These are phyloP conservation scores for Pollicipes pollicipes DNA, from an alignment of 1,140 invertebrate species.

Conservation along the genomic window DNA sequence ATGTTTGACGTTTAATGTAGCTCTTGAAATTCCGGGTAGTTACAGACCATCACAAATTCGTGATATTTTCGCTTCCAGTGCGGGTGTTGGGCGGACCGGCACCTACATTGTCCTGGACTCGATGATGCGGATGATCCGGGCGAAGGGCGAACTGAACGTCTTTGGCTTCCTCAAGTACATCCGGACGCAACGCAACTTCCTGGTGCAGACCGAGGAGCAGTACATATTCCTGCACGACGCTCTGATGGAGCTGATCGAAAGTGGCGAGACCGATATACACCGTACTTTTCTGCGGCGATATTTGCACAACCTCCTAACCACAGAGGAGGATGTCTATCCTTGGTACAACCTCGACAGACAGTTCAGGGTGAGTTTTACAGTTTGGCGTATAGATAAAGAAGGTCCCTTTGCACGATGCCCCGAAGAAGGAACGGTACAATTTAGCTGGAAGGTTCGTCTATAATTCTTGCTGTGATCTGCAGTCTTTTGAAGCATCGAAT, in stretches of 20 bases:
- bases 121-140: conserved; percentile 80
- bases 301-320: conserved; percentile 38
- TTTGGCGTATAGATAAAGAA: too few relatives aligned
- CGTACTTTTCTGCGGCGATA: conserved; percentile 42
- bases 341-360: conserved; percentile 53
- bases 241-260: conserved; percentile 78
- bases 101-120: conserved; percentile 87
- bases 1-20: too few relatives aligned
- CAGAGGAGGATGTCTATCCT: conserved; percentile 29
- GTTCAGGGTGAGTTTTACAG: conserved; percentile 47
- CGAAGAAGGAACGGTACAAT: too few relatives aligned
- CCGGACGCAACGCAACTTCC: conserved; percentile 39
- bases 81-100: conserved; percentile 92
- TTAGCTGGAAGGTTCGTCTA: too few relatives aligned
- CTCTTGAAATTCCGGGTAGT: too few relatives aligned
- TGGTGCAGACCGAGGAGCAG: conserved; percentile 73
- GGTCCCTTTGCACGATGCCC: too few relatives aligned
- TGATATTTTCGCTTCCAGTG: too few relatives aligned
- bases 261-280: conserved; percentile 69
- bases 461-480: too few relatives aligned
- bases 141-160: conserved; percentile 71
- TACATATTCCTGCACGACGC: conserved; percentile 95
- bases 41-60: too few relatives aligned
- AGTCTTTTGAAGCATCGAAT: too few relatives aligned
- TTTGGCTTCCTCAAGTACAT: conserved; percentile 85